Evolutionary conservation across 2,888 invertebrate species (phyloP), one percentile per base, ranked within the genome.

Genomic region (Uropetala carovei): DNA sequence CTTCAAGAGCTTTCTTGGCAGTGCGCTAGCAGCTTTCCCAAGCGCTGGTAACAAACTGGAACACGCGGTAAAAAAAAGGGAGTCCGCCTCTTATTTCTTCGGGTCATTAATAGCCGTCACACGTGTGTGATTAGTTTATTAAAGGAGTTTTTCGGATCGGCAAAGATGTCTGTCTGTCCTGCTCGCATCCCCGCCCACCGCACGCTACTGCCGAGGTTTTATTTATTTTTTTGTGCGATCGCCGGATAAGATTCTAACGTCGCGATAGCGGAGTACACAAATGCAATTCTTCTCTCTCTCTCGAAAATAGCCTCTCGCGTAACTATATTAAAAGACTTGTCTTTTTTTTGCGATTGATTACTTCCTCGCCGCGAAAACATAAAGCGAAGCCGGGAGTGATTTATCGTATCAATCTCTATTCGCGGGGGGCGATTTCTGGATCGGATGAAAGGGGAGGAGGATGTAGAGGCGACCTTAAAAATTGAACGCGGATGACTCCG

Each of bases 41-140:
- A 75, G 75, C 75, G 75, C 22, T 27, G 75, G 22, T 75, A 75
- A 75, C 75, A 75, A 75, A 75, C 75, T 75, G 75, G 75, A 75
- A 75, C 75, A 27, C 27, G 22, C 22, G 22, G 75, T 13, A 27
- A 43, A 43, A 43, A 43, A 43, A 43, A 43, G 43, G 5, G 27
- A 22, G 22, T 22, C 75, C 75, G 75, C 22, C 75, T 75, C 75
- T 75, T 22, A 27, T 27, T 27, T 27, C 11, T 18, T 13, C 75
- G 75, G 13, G 22, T 75, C 75, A 75, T 75, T 75, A 75, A 75
- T 75, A 27, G 27, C 75, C 4, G 75, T 75, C 22, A 75, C 75
- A 75, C 22, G 75, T 75, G 22, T 75, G 75, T 27, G 75, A 75
- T 75, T 22, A 75, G 22, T 75, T 75, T 75, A 75, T 75, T 75